Evolutionary conservation across 2,797 vertebrate genomes (phyloP), one percentile per base, ranked within the genome.

Genomic region (Melanotaenia trifasciata): DNA sequence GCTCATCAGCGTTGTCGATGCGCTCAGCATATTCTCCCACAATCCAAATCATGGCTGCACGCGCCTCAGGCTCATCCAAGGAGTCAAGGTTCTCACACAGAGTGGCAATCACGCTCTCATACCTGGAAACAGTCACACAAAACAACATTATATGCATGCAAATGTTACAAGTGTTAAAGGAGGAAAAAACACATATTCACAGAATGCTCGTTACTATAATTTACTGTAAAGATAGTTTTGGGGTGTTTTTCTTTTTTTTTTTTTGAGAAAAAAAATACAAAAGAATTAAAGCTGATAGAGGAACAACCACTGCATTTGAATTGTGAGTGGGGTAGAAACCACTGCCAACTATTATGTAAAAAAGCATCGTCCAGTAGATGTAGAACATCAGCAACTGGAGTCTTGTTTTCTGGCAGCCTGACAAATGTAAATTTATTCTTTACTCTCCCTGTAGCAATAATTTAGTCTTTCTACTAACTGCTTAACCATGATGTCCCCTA

Each of bases 11-110:
- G 1, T 99, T 99, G 93, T 99, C 98, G 11, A 99, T 99, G 68
- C 98, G 95, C 81, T 99, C 98, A 0, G 98, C 98, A 1, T 99
- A 99, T 70, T 99, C 98, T 2, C 97, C 97, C 80, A 99, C 98
- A 63, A 99, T 99, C 98, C 98, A 99, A 87, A 99, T 99, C 98
- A 99, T 99, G 81, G 98, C 97, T 0, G 98, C 98, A 16, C 98
- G 96, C 0, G 98, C 97, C 56, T 99, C 98, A 0, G 98, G 98
- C 78, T 99, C 98, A 82, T 99, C 98, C 89, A 99, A 89, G 1
- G 98, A 99, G 91, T 99, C 98, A 35, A 99, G 94, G 87, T 99
- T 99, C 90, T 99, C 98, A 62, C 98, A 99, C 0, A 99, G 92
- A 16, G 98, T 99, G 69, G 97, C 98, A 58, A 99, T 99, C 87